phyloP scores from a whole-genome alignment of 2,113 vertebrate species.

The Ifrita kowaldi region DNA sequence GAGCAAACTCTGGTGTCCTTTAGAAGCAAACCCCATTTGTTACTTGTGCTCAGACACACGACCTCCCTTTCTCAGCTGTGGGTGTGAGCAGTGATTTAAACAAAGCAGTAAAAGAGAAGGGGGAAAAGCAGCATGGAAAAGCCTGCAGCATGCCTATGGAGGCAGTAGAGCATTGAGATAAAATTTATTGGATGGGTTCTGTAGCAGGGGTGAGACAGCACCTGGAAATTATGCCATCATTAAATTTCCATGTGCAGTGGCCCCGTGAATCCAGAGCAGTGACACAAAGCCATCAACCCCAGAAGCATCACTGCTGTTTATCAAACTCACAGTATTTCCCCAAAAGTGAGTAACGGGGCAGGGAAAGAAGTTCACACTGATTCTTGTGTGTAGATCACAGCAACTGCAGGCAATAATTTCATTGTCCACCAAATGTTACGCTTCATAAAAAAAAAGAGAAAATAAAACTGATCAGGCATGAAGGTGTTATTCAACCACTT shows the following conservation, averaged over 20 bases:
- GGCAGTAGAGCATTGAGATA: constrained; percentile 10
- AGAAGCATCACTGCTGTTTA: neutral
- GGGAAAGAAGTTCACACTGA: neutral
- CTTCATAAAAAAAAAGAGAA: neutral
- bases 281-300: neutral
- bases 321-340: constrained; percentile 5
- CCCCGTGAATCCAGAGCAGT: neutral
- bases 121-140: neutral
- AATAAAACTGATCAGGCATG: neutral
- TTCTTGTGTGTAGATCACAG: neutral
- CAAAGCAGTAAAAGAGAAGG: neutral
- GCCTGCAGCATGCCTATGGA: neutral
- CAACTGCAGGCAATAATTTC: neutral
- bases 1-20: neutral
- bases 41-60: neutral
- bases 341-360: neutral
- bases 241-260: constrained; percentile 9
- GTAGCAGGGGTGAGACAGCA: neutral
- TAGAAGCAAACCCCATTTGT: neutral
- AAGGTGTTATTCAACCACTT: neutral
- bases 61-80: neutral
- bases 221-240: constrained; percentile 49
- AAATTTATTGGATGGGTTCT: constrained; percentile 23
- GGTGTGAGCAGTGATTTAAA: neutral
- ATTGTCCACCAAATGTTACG: neutral